A percentile compares a stretch with the other conserved stretches of the same genome.
Evolutionary conservation across 1,140 invertebrate genomes (phyloP).

Genomic region (Maniola jurtina): DNA sequence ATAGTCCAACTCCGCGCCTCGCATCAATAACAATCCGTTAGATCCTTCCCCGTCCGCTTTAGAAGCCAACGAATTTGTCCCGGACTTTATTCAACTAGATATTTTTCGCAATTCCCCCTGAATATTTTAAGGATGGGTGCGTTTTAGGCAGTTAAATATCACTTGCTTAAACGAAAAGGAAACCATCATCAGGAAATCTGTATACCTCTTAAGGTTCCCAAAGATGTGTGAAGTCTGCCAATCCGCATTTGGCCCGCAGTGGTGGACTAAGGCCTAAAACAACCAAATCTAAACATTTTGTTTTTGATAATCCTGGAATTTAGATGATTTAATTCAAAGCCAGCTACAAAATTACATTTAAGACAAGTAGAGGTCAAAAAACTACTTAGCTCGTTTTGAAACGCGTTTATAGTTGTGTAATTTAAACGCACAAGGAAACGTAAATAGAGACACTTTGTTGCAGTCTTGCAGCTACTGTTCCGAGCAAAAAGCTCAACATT

Average conservation of each 20-base stretch:
- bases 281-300: no score
- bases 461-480: conserved; percentile 4
- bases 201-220: no score
- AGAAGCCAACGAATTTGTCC: conserved; percentile 50
- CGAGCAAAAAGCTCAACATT: conserved; percentile 11
- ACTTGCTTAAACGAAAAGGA: neutral
- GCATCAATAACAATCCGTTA: conserved; percentile 61
- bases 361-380: neutral
- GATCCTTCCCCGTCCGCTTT: conserved; percentile 52
- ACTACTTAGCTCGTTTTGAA: neutral
- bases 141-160: neutral
- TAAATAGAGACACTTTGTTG: conserved; percentile 15
- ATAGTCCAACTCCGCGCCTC: conserved; percentile 30
- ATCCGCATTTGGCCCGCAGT: no score
- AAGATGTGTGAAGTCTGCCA: no score
- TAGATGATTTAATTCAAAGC: no score
- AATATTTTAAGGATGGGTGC: neutral
- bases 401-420: conserved; percentile 1
- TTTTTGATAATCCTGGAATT: no score
- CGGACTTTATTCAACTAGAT: conserved; percentile 47
- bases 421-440: conserved; percentile 5
- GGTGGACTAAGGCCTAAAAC: no score
- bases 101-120: conserved; percentile 17
- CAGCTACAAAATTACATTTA: neutral
- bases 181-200: no score